Evolutionary conservation across 2,797 vertebrate species (phyloP).

Genomic region (Eulemur coronatus): DNA sequence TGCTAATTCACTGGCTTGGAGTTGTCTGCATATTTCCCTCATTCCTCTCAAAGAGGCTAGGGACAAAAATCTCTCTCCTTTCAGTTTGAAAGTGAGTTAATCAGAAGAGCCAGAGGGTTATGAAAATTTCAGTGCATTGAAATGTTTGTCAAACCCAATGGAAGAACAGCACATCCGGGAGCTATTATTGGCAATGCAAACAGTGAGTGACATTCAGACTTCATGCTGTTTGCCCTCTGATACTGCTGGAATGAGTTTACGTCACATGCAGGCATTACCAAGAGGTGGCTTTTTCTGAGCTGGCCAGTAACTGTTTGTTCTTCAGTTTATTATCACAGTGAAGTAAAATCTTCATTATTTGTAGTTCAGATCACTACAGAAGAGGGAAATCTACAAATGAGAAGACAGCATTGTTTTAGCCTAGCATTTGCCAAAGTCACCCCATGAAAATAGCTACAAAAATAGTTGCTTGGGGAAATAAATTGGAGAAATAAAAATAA

Average conservation of each 20-base stretch:
- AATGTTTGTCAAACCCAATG: conserved; percentile 59
- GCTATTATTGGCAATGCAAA: conserved; percentile 71
- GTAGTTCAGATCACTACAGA: not conserved
- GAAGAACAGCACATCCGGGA: conserved; percentile 75
- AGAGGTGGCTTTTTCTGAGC: conserved; percentile 2
- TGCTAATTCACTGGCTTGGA: not conserved
- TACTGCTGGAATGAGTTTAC: conserved; percentile 54
- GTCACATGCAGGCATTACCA: not conserved
- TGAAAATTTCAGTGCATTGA: conserved; percentile 53
- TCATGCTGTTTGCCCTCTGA: conserved; percentile 58
- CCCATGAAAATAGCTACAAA: not conserved
- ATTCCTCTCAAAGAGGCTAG: not conserved
- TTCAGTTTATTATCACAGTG: not conserved
- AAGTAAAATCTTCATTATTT: conserved; percentile 14
- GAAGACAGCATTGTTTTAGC: not conserved
- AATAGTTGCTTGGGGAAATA: not conserved
- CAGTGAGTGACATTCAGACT: conserved; percentile 53
- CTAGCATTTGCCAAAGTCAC: not conserved
- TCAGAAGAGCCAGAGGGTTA: not conserved
- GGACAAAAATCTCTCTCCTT: not conserved
- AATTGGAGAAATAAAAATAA: not conserved
- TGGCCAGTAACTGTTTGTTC: not conserved
- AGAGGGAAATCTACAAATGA: not conserved
- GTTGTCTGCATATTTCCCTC: not conserved
- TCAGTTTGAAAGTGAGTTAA: not conserved